Evolutionary conservation across 2,888 invertebrate genomes (phyloP).

Genomic region (Nomada goodeniana): DNA sequence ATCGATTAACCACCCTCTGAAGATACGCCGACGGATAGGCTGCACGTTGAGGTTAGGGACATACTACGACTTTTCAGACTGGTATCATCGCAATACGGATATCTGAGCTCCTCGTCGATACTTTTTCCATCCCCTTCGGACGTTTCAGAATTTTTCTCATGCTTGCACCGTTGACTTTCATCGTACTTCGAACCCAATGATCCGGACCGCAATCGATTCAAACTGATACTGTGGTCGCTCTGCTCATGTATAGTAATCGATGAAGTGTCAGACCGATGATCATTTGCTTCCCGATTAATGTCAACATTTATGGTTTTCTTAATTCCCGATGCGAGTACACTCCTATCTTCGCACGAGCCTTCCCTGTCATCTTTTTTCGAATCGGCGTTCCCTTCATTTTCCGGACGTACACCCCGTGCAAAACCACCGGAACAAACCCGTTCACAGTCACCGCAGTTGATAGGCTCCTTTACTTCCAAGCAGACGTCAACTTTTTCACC

Average conservation of each 20-base stretch:
- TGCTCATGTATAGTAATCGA: slow-evolving; percentile 38
- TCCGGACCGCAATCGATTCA: slow-evolving; percentile 72
- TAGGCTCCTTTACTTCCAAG: slow-evolving; percentile 81
- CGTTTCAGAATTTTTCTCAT: slow-evolving; percentile 68
- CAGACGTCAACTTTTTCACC: slow-evolving; percentile 81
- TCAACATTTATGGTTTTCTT: slow-evolving; percentile 17
- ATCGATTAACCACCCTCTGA: slow-evolving; percentile 68
- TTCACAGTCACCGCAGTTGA: slow-evolving; percentile 81
- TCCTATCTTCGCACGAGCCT: slow-evolving; percentile 17
- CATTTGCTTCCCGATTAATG: slow-evolving; percentile 6
- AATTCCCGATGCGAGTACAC: slow-evolving; percentile 5
- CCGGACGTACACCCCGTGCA: slow-evolving; percentile 11
- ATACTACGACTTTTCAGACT: slow-evolving; percentile 81
- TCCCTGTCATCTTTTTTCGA: slow-evolving; percentile 26
- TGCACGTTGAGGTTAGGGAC: slow-evolving; percentile 82
- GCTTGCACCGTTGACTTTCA: slow-evolving; percentile 57
- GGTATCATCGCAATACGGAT: slow-evolving; percentile 70
- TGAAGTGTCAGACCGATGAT: slow-evolving; percentile 38
- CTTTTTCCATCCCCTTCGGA: slow-evolving; percentile 81
- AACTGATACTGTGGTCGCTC: slow-evolving; percentile 48
- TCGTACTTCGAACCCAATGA: slow-evolving; percentile 73
- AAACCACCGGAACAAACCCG: slow-evolving; percentile 79
- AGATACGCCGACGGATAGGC: slow-evolving; percentile 76
- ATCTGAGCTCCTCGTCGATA: slow-evolving; percentile 70
- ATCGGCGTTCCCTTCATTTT: slow-evolving; percentile 14